These are phyloP conservation scores for Agonopterix heracliana DNA, from an alignment of 2,888 invertebrate species.

Conservation along the genomic window DNA sequence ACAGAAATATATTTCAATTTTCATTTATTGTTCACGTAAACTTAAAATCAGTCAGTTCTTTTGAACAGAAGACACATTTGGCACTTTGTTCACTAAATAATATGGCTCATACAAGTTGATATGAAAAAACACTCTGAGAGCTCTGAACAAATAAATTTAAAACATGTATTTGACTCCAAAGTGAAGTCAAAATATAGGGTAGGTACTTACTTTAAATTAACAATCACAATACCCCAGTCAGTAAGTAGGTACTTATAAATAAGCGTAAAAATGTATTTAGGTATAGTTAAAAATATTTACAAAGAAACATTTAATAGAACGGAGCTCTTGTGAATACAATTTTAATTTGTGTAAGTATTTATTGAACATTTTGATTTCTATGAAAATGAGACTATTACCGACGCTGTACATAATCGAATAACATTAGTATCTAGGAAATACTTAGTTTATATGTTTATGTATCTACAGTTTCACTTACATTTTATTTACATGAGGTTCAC, in stretches of 20 bases:
- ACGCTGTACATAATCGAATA: not conserved
- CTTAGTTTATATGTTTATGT: not conserved
- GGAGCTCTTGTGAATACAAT: not conserved
- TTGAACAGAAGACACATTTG: slow-evolving; percentile 70
- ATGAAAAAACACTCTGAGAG: slow-evolving; percentile 24
- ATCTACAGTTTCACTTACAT: slow-evolving; percentile 6
- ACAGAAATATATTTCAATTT: slow-evolving; percentile 24
- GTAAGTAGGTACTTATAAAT: slow-evolving; percentile 16
- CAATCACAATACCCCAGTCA: slow-evolving; percentile 23
- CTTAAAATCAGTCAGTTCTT: slow-evolving; percentile 65
- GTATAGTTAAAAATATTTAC: not conserved
- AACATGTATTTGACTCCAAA: too few species aligned
- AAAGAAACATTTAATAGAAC: not conserved
- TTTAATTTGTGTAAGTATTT: not conserved
- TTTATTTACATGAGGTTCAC: slow-evolving; percentile 13
- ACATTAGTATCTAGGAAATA: not conserved
- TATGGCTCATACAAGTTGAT: slow-evolving; percentile 49
- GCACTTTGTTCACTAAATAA: slow-evolving; percentile 69
- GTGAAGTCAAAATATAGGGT: slow-evolving; percentile 6
- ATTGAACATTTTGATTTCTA: not conserved
- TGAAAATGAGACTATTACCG: not conserved
- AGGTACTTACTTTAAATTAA: slow-evolving; percentile 5
- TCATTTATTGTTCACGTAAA: slow-evolving; percentile 42
- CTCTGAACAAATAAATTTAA: slow-evolving; percentile 18
- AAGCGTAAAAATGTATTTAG: slow-evolving; percentile 18